Evolutionary conservation across 1,140 invertebrate species (phyloP), one percentile per base, ranked within the genome.

Genomic region (Holotrichia oblita): DNA sequence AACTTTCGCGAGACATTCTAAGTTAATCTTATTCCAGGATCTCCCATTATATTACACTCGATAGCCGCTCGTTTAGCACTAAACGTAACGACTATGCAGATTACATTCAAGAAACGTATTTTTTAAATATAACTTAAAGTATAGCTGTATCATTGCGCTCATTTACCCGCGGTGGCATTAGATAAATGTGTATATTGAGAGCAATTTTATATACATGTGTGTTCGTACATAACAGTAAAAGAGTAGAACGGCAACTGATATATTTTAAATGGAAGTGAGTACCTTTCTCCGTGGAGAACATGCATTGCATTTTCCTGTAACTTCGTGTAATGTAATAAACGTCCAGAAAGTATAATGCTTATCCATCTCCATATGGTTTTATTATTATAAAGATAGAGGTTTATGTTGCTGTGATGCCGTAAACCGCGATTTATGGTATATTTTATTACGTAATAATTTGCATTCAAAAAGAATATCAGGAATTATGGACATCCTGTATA

Each of bases 41-140:
- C 61, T 69, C n/a, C 61, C 27, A 69, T 69, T 69, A 69, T 69
- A 69, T 69, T 24, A 69, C 48, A 55, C 48, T 55, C 17, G 48
- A 55, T 55, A 17, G 48, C 14, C 22, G 61, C 61, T 27, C 22
- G 61, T 69, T 69, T 27, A 7, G 27, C 61, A 69, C 7, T 69
- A 69, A 69, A 69, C 61, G 61, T 69, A 22, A 69, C 61, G 61
- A 69, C 6, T 69, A 69, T 69, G 61, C 22, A 69, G 61, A 69
- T 69, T 69, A 34, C 61, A 69, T 69, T 69, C 61, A 69, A 69
- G 61, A 34, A 69, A 34, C 61, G 61, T 2, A 69, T 17, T 69
- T 69, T 69, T 69, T 69, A 4, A 69, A 34, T 69, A 34, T 34
- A 22, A 20, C 61, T 27, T 9, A 6, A 17, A 7, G 10, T 22